phyloP scores from a whole-genome alignment of 1,140 invertebrate species.

The Drosophila rhopaloa region DNA sequence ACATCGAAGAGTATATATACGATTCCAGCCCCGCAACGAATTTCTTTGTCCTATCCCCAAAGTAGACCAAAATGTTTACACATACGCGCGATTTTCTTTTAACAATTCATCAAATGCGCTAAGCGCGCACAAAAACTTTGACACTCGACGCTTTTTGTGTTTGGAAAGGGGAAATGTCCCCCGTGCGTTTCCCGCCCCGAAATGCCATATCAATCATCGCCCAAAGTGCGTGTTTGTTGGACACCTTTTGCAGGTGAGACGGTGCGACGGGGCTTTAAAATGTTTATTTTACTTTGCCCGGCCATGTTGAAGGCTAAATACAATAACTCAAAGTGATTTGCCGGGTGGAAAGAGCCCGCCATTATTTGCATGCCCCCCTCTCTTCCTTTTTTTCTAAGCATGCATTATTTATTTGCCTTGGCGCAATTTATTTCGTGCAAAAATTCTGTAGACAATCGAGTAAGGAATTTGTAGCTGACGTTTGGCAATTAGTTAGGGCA shows the following conservation, averaged over 20 bases:
- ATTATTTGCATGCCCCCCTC: constrained; percentile 60
- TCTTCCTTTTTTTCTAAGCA: constrained; percentile 18
- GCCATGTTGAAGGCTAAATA: constrained; percentile 64
- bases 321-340: constrained; percentile 80
- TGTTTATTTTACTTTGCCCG: constrained; percentile 69
- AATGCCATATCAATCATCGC: constrained; percentile 76
- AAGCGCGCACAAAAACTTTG: constrained; percentile 78
- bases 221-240: constrained; percentile 62
- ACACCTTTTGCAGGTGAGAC: constrained; percentile 37
- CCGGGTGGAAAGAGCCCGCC: constrained; percentile 42
- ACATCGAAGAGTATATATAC: constrained; percentile 3
- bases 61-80: constrained; percentile 75
- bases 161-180: constrained; percentile 16
- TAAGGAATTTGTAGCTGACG: constrained; percentile 34
- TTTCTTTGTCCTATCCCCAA: constrained; percentile 5
- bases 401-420: constrained; percentile 54
- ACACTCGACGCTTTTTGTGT: constrained; percentile 69
- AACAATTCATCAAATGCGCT: constrained; percentile 82
- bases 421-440: constrained; percentile 44
- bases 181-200: constrained; percentile 9
- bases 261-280: constrained; percentile 63
- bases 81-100: constrained; percentile 82
- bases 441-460: constrained; percentile 45
- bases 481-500: constrained; percentile 42
- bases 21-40: constrained; percentile 16